Evolutionary conservation across 1,140 invertebrate genomes (phyloP).

Genomic region (Euwallacea similis): DNA sequence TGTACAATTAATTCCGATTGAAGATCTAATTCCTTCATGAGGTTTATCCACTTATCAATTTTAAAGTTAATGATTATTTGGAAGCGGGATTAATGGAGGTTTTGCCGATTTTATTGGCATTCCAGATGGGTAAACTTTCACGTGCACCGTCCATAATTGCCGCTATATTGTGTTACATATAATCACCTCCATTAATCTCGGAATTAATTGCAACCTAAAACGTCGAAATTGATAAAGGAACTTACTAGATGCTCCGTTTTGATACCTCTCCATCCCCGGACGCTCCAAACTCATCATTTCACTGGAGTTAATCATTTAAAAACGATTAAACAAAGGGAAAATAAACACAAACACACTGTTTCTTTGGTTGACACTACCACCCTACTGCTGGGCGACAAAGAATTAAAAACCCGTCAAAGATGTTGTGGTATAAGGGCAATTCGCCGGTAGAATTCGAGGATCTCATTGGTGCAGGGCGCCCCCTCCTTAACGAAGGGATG

Average conservation of each 20-base stretch:
- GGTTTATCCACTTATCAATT: not conserved
- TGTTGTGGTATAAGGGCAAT: not conserved
- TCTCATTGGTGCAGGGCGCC: slow-evolving; percentile 6
- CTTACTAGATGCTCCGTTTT: too few relatives aligned
- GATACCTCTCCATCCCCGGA: too few relatives aligned
- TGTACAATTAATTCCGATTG: slow-evolving; percentile 2
- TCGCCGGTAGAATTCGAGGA: not conserved
- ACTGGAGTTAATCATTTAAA: too few relatives aligned
- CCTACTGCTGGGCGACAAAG: not conserved
- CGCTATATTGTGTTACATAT: too few relatives aligned
- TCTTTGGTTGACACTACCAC: not conserved
- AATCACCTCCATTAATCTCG: too few relatives aligned
- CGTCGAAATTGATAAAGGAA: too few relatives aligned
- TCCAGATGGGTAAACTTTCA: too few relatives aligned
- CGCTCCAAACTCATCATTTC: too few relatives aligned
- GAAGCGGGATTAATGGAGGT: not conserved
- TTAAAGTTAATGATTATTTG: slow-evolving; percentile 5
- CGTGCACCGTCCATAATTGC: too few relatives aligned
- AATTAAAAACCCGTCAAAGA: not conserved
- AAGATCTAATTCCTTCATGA: not conserved
- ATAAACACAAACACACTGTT: too few relatives aligned
- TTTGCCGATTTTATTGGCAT: not conserved
- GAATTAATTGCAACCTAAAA: too few relatives aligned
- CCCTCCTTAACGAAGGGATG: slow-evolving; percentile 13
- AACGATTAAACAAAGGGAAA: too few relatives aligned